Evolutionary conservation across 2,888 invertebrate species (phyloP), one percentile per base, ranked within the genome.

Genomic region (Cosmia trapezina): DNA sequence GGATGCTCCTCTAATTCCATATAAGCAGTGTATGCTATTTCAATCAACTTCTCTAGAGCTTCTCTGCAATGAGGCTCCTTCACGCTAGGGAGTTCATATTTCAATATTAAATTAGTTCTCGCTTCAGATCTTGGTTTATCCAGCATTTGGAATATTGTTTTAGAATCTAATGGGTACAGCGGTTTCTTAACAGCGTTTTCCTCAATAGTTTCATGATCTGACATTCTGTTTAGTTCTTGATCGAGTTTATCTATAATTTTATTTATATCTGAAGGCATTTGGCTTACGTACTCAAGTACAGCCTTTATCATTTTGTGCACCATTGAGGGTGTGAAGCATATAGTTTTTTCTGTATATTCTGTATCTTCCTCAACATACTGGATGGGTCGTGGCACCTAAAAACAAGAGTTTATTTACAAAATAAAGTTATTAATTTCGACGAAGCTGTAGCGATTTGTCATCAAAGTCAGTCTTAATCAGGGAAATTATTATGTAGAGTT

Each of bases 1-100:
- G 86, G 88, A 53, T 83, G 73, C 17, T 85, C 75, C 6, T 84
- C 74, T 41, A 91, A 59, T 56, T 83, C 75, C 45, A 70, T 33
- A 56, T 89, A 88, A 17, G 86, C 82, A n/a, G 82, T 76, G 47
- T 89, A 82, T 17, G 90, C 88, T 63, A 78, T 72, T 72, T 88
- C 74, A 37, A 91, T 83, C 28, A 91, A 73, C 49, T 80, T 86
- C 7, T 80, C 63, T 47, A 91, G 80, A n/a, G 85, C 84, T 41
- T 86, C 81, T 69, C 84, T 86, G 64, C 91, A 92, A 12, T 73
- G 66, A 9, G 83, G 83, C n/a, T 85, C 83, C 4, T 78, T 51
- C 14, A 76, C 63, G 33, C 74, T 73, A 14, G 90, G 89, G 4
- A 89, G 57, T 56, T 87, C 83, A 60, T 86, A 86, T 78, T 90